phyloP scores from a whole-genome alignment of 2,113 vertebrate species.

The Gasterosteus nipponicus region DNA sequence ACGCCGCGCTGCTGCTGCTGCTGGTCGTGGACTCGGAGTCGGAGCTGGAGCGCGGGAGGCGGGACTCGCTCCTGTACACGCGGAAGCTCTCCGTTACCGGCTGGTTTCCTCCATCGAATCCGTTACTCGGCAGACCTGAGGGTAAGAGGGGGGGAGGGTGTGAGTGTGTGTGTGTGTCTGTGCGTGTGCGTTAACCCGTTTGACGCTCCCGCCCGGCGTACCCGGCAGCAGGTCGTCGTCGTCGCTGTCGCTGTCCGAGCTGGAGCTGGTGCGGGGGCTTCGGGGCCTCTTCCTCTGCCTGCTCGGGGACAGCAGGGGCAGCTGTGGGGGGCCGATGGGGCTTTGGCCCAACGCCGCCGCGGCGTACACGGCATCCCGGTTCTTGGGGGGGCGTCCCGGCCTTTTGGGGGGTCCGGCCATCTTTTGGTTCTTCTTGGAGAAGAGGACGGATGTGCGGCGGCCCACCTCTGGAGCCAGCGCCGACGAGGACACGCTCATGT shows the following conservation, averaged over 20 bases:
- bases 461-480: slow-evolving; percentile 94
- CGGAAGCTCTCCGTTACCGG: slow-evolving; percentile 97
- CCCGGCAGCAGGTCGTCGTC: slow-evolving; percentile 79
- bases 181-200: rapidly evolving
- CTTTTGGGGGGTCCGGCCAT: slow-evolving; percentile 94
- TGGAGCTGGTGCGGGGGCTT: slow-evolving; percentile 92
- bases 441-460: slow-evolving; percentile 95
- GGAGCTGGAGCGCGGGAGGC: slow-evolving; percentile 94
- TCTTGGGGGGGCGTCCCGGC: slow-evolving; percentile 95
- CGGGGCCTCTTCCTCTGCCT: slow-evolving; percentile 91
- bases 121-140: slow-evolving; percentile 91
- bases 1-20: slow-evolving; percentile 98
- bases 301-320: slow-evolving; percentile 86
- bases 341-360: slow-evolving; percentile 87
- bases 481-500: slow-evolving; percentile 89
- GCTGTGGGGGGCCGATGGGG: slow-evolving; percentile 91
- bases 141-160: neutral
- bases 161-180: neutral
- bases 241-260: slow-evolving; percentile 95
- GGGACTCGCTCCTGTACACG: slow-evolving; percentile 94
- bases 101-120: slow-evolving; percentile 93
- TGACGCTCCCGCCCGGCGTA: slow-evolving; percentile 1
- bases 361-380: slow-evolving; percentile 87
- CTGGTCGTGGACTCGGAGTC: slow-evolving; percentile 98
- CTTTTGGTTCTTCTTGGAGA: slow-evolving; percentile 98